Evolutionary conservation across 2,113 vertebrate species (phyloP), one percentile per base, ranked within the genome.

Genomic region (Lontra canadensis): DNA sequence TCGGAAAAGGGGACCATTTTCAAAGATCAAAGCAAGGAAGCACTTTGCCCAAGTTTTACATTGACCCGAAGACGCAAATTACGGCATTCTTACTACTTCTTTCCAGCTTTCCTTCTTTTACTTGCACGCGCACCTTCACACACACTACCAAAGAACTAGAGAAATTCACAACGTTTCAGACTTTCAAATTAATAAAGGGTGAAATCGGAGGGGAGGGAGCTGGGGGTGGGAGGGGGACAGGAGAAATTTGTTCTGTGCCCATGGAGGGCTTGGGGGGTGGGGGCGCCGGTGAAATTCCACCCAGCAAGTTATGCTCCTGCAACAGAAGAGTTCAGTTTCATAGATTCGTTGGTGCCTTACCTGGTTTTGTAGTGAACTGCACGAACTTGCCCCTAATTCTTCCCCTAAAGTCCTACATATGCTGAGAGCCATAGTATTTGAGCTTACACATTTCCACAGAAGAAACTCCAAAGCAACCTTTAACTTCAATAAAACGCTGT

Each of bases 381-480:
- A 86, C 20, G 98, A 97, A 88, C 57, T 29, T 0, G 29, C 92
- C 94, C 97, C 94, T 97, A 92, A 97, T 98, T 98, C 98, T 92
- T 97, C 98, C 83, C 4, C 73, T 71, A 83, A 95, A 97, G 97
- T 92, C 89, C 98, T 96, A 93, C 71, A n/a, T 83, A 96, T 90
- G 95, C 98, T 91, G 98, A 96, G 90, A 96, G 93, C 92, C 84
- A 88, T 47, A 97, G 96, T 95, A 90, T 98, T 97, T 98, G 98
- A 98, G 98, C 98, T 98, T 97, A 97, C 95, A 87, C 96, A 96
- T 96, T 96, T 96, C 97, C 97, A 94, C 13, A 42, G 95, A 97
- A 98, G 98, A 98, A 99, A 99, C 98, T 98, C 98, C 98, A 98
- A 98, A 84, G 97, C 97, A 99, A 99, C 98, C 98, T 99, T 99